Evolutionary conservation across 2,888 invertebrate species (phyloP).

Genomic region (Brachypalpus laphriformis): DNA sequence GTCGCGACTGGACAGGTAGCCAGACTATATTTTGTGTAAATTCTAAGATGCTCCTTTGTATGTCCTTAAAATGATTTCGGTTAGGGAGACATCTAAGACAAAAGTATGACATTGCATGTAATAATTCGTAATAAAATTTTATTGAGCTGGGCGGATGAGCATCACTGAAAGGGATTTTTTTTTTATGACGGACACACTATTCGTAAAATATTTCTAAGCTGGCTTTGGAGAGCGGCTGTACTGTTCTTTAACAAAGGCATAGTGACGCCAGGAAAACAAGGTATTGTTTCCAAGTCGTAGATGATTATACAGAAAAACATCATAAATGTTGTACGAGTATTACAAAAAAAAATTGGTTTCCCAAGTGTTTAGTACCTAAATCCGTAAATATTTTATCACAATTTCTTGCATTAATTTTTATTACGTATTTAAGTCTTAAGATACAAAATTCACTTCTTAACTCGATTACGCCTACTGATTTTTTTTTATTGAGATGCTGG

Average conservation of each 20-base stretch:
- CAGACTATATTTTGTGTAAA: not conserved
- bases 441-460: no score
- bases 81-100: slow-evolving; percentile 3
- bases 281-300: no score
- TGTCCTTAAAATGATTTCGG: not conserved
- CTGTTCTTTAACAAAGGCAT: not conserved
- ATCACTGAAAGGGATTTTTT: not conserved
- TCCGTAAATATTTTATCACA: no score
- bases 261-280: not conserved
- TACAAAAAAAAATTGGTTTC: no score
- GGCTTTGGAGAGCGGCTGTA: not conserved
- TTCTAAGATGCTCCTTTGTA: no score
- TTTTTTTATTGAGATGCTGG: no score
- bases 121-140: not conserved
- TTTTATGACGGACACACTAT: not conserved
- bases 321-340: no score
- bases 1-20: not conserved
- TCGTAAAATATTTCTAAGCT: no score
- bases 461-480: no score
- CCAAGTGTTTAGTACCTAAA: no score
- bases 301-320: not conserved
- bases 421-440: no score
- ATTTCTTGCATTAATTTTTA: no score
- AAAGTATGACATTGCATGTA: not conserved
- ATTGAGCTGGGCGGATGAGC: not conserved